Evolutionary conservation across 2,888 invertebrate genomes (phyloP).

Genomic region (Boloria selene): DNA sequence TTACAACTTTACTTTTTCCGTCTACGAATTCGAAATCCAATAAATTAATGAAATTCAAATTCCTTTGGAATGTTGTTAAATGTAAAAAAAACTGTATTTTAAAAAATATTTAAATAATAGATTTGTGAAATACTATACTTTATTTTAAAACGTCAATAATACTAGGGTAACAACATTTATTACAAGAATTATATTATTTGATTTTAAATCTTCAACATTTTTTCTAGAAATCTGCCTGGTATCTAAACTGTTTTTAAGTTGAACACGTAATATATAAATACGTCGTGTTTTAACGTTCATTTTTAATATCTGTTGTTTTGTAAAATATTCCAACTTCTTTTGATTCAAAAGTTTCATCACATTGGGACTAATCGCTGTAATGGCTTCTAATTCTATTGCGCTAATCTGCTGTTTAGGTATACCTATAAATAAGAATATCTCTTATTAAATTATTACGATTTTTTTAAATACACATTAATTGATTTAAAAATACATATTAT

Average conservation of each 20-base stretch:
- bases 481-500: too few relatives aligned
- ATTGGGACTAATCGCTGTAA: conserved; percentile 57
- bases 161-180: conserved; percentile 24
- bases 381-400: conserved; percentile 66
- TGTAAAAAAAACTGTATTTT: too few relatives aligned
- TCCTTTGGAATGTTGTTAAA: too few relatives aligned
- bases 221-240: conserved; percentile 57
- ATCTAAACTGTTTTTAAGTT: conserved; percentile 62
- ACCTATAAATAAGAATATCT: conserved; percentile 47
- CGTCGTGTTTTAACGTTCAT: conserved; percentile 64
- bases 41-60: too few relatives aligned
- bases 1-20: too few relatives aligned
- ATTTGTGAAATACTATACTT: neutral
- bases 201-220: conserved; percentile 25
- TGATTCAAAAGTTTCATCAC: conserved; percentile 64
- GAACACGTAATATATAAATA: conserved; percentile 67
- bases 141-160: conserved; percentile 10
- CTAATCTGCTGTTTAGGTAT: conserved; percentile 64
- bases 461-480: neutral
- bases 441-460: too few relatives aligned
- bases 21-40: too few relatives aligned
- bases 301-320: conserved; percentile 67
- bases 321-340: conserved; percentile 64
- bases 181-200: conserved; percentile 16
- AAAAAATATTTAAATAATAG: too few relatives aligned